Base-by-base conservation (phyloP, 2,888 invertebrate genomes). In the Octodonta nipae region DNA sequence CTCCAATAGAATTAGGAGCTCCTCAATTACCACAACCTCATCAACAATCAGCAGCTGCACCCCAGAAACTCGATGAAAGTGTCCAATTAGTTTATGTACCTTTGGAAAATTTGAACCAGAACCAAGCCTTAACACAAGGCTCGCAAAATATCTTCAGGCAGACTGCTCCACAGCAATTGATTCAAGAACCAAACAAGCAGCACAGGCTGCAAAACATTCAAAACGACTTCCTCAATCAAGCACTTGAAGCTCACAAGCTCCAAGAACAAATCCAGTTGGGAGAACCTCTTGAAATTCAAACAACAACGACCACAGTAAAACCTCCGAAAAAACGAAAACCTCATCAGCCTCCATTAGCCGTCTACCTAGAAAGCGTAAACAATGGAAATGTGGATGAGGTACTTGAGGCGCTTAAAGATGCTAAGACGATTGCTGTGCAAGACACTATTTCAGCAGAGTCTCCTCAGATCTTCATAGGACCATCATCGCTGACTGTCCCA, bases 41-140 rank as follows among this genome's bases (percentile, higher is more conserved):
- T 13, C 37, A 43, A 30, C 41, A 37, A 2, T n/a, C n/a, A n/a
- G n/a, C n/a, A n/a, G n/a, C n/a, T n/a, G n/a, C n/a, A n/a, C n/a
- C n/a, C n/a, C n/a, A n/a, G n/a, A n/a, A n/a, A n/a, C 51, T 48
- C 15, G 52, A 54, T 45, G 76, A 79, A 56, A 75, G 78, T 59
- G 77, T 85, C 0, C 85, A 86, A 51, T 58, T 86, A 20, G 64
- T 87, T 0, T 87, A 86, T 51, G 84, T 87, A 0, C 86, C 86
- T 4, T 68, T 84, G 13, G 84, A 87, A 50, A 53, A 48, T 33
- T 33, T 52, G 24, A 43, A 46, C 33, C 28, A 37, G 5, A 46
- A 34, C 74, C 80, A 1, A 35, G 84, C 13, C 37, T 35, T 43
- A 73, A 73, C 43, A 64, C 70, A 50, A 64, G 63, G 37, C 30